Evolutionary conservation across 1,140 invertebrate genomes (phyloP).

Genomic region (Lethocerus indicus): DNA sequence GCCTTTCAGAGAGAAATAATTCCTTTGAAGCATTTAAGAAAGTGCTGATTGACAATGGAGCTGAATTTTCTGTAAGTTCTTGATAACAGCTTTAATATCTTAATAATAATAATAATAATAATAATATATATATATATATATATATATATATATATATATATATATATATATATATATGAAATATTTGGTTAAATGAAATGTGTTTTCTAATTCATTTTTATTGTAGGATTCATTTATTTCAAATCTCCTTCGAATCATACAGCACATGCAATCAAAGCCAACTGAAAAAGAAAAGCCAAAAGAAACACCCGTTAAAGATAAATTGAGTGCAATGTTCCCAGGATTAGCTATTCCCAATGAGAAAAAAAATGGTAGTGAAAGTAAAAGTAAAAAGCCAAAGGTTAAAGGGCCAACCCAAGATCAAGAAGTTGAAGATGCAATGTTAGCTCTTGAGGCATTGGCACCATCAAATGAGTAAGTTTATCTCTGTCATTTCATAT

Average conservation of each 20-base stretch:
- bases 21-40: constrained; percentile 78
- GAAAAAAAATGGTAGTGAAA: constrained; percentile 15
- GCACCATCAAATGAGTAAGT: constrained; percentile 36
- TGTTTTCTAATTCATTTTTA: constrained; percentile 13
- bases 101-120: no score
- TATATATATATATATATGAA: no score
- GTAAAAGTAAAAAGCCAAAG: constrained; percentile 18
- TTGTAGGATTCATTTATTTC: constrained; percentile 76
- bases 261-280: constrained; percentile 74
- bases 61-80: constrained; percentile 66
- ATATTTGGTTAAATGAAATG: no score
- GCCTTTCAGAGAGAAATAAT: constrained; percentile 74
- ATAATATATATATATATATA: no score
- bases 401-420: constrained; percentile 28
- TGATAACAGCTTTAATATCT: no score
- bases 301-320: constrained; percentile 29
- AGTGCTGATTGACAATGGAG: constrained; percentile 76
- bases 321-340: constrained; percentile 65
- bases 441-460: constrained; percentile 78
- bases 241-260: constrained; percentile 82
- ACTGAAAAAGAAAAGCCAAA: constrained; percentile 19
- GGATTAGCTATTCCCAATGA: constrained; percentile 78
- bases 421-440: constrained; percentile 55
- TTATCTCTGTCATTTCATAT: background rate
- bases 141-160: no score